Evolutionary conservation across 1,140 invertebrate genomes (phyloP).

Genomic region (Batillaria attramentaria): DNA sequence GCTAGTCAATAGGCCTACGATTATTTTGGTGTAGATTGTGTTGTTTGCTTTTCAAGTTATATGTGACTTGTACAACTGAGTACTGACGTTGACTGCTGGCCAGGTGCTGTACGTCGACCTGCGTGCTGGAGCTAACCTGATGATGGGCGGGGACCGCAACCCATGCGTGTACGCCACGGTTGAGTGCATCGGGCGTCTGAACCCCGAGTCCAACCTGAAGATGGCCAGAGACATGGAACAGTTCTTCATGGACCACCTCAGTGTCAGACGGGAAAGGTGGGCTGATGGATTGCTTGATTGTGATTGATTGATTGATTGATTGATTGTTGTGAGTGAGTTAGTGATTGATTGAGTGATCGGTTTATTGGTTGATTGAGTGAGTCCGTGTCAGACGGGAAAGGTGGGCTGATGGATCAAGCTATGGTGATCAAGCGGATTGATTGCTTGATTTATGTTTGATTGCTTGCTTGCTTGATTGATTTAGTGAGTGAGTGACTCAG

Average conservation of each 20-base stretch:
- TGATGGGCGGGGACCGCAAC: constrained; percentile 28
- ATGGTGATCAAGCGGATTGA: background rate
- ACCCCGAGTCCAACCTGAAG: background rate
- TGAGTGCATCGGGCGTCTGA: constrained; percentile 22
- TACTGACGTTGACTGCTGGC: background rate
- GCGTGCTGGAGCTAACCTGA: background rate
- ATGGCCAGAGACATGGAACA: constrained; percentile 3
- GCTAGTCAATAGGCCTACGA: too few species aligned
- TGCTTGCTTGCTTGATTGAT: background rate
- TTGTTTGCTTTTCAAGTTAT: background rate
- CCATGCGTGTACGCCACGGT: constrained; percentile 25
- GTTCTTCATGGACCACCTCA: constrained; percentile 24
- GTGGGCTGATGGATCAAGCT: too few species aligned
- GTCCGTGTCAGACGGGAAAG: constrained; percentile 20
- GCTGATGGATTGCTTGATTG: too few species aligned
- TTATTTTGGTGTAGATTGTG: too few species aligned
- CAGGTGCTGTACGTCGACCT: constrained; percentile 20
- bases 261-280: constrained; percentile 16
- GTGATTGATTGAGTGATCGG: background rate
- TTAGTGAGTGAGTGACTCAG: background rate
- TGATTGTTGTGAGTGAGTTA: background rate
- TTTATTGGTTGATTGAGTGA: constrained; percentile 4
- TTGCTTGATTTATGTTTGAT: background rate
- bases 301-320: background rate
- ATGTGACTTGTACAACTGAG: background rate